A percentile compares a stretch with the other conserved stretches of the same genome.
These are phyloP conservation scores for Platycheirus rosarum DNA, from an alignment of 2,888 invertebrate species.

Conservation along the genomic window DNA sequence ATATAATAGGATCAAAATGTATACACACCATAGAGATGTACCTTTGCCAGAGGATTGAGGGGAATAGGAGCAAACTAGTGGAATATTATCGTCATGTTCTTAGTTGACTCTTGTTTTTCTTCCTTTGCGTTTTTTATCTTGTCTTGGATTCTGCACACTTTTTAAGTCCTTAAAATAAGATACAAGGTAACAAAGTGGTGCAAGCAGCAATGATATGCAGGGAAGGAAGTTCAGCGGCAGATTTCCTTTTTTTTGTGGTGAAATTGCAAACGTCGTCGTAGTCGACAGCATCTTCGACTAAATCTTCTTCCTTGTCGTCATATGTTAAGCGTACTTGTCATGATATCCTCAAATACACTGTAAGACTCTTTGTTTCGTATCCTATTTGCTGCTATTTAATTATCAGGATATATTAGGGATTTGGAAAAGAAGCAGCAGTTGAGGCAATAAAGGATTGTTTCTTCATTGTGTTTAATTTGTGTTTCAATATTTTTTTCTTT, in stretches of 20 bases:
- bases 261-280: constrained; percentile 43
- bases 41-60: not conserved
- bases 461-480: constrained; percentile 42
- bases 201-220: not conserved
- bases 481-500: constrained; percentile 10
- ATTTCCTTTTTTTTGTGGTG: constrained; percentile 62
- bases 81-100: constrained; percentile 66
- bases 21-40: constrained; percentile 31
- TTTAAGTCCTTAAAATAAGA: constrained; percentile 36
- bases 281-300: constrained; percentile 4
- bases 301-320: constrained; percentile 2
- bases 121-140: not conserved
- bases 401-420: constrained; percentile 64
- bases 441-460: constrained; percentile 60
- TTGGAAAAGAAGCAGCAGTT: constrained; percentile 36
- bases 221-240: constrained; percentile 36
- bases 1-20: constrained; percentile 69
- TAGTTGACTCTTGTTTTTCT: constrained; percentile 48
- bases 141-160: constrained; percentile 15
- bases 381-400: constrained; percentile 60
- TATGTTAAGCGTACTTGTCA: constrained; percentile 17
- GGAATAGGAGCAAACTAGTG: constrained; percentile 41
- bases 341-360: constrained; percentile 43
- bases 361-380: constrained; percentile 9
- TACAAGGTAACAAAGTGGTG: constrained; percentile 6